phyloP scores from a whole-genome alignment of 2,888 invertebrate species.

The Chloromyia formosa region DNA sequence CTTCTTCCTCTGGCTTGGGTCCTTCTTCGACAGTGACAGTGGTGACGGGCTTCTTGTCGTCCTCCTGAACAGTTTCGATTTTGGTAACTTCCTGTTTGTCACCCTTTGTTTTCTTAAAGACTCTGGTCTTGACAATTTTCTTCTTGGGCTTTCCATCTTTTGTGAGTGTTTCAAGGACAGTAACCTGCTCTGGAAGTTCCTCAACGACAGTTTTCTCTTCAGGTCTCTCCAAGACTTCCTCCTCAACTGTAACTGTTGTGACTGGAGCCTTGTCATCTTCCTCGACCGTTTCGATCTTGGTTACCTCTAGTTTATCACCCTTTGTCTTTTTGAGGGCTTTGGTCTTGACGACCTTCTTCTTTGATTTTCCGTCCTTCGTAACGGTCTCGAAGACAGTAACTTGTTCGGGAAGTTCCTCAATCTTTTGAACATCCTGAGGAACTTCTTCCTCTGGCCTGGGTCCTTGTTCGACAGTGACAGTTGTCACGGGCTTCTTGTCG shows the following conservation, averaged over 20 bases:
- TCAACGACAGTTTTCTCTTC: slow-evolving; percentile 46
- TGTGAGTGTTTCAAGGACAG: slow-evolving; percentile 56
- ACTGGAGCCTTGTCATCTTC: slow-evolving; percentile 59
- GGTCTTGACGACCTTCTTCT: slow-evolving; percentile 56
- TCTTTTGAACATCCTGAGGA: slow-evolving; percentile 49
- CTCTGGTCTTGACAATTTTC: slow-evolving; percentile 58
- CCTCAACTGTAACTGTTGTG: slow-evolving; percentile 52
- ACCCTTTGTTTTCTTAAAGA: slow-evolving; percentile 57
- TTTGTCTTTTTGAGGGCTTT: slow-evolving; percentile 57
- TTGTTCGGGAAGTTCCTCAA: slow-evolving; percentile 49
- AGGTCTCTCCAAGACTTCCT: too few relatives aligned
- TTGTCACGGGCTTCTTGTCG: slow-evolving; percentile 56
- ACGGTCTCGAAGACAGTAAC: slow-evolving; percentile 56
- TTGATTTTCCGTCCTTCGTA: slow-evolving; percentile 51
- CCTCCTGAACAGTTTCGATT: slow-evolving; percentile 56
- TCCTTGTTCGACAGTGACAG: slow-evolving; percentile 52
- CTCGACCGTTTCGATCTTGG: slow-evolving; percentile 60
- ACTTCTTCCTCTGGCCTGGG: slow-evolving; percentile 58
- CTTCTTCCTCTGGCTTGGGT: slow-evolving; percentile 40
- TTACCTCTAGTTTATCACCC: slow-evolving; percentile 59
- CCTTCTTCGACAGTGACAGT: slow-evolving; percentile 53
- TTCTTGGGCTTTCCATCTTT: slow-evolving; percentile 56
- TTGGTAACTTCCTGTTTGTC: slow-evolving; percentile 57
- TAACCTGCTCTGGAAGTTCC: slow-evolving; percentile 58
- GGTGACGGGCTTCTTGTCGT: slow-evolving; percentile 59